Evolutionary conservation across 1,140 invertebrate species (phyloP).

Genomic region (Anastrepha ludens): DNA sequence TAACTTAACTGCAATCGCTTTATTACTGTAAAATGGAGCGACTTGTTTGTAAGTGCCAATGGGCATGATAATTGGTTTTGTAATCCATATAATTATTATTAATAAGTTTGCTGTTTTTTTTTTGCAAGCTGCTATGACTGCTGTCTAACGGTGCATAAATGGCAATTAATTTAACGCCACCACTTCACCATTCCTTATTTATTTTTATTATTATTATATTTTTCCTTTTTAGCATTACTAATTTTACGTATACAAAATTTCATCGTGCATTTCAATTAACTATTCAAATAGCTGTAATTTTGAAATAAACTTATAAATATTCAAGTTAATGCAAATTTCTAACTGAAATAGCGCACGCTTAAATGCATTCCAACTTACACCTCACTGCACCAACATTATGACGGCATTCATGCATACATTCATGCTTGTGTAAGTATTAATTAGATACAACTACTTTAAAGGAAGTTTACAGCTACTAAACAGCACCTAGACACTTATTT

Average conservation of each 20-base stretch:
- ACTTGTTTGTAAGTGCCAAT: constrained; percentile 18
- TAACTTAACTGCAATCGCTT: not conserved
- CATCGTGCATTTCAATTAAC: constrained; percentile 18
- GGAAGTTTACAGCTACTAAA: too few species aligned
- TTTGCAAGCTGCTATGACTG: not conserved
- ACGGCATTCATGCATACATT: not conserved
- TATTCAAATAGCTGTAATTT: constrained; percentile 6
- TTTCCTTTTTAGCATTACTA: not conserved
- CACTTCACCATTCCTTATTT: not conserved
- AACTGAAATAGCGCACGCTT: not conserved
- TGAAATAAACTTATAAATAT: not conserved
- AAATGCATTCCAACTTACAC: not conserved
- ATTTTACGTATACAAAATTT: not conserved
- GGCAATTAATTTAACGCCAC: not conserved
- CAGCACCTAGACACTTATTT: not conserved
- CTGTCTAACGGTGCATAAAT: constrained; percentile 8
- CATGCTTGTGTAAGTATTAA: not conserved
- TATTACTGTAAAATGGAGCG: not conserved
- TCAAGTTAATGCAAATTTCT: constrained; percentile 16
- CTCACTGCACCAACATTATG: too few species aligned
- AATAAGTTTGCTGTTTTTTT: not conserved
- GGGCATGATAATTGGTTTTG: constrained; percentile 6
- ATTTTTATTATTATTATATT: not conserved
- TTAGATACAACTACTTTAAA: too few species aligned
- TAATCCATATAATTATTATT: constrained; percentile 37